These are phyloP conservation scores for Osmerus mordax DNA, from an alignment of 2,113 vertebrate genomes.

Conservation along the genomic window DNA sequence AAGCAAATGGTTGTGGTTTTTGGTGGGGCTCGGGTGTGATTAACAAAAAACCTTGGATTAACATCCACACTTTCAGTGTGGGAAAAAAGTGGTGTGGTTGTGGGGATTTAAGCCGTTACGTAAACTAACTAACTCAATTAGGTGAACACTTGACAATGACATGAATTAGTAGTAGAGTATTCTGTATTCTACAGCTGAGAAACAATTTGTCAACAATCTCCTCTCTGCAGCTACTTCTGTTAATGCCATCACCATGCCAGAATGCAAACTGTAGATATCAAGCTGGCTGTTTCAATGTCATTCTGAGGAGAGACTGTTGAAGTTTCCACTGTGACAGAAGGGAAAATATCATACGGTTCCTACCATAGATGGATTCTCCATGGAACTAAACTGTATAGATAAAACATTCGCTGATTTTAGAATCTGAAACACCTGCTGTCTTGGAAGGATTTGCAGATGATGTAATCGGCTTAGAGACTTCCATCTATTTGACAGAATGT, in stretches of 20 bases:
- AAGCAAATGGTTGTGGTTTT: slow-evolving; percentile 14
- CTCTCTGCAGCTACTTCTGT: slow-evolving; percentile 4
- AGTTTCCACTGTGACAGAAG: slow-evolving; percentile 3
- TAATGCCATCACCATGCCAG: background rate
- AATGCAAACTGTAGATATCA: background rate
- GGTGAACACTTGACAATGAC: slow-evolving; percentile 25
- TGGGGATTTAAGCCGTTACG: background rate
- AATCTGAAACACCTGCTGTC: background rate
- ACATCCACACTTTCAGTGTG: background rate
- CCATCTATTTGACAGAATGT: slow-evolving; percentile 8
- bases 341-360: background rate
- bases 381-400: background rate
- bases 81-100: background rate
- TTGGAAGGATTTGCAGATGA: background rate
- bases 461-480: slow-evolving; percentile 2
- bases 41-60: background rate
- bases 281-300: background rate
- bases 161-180: slow-evolving; percentile 27
- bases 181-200: slow-evolving; percentile 12
- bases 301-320: background rate
- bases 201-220: slow-evolving; percentile 2
- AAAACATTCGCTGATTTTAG: slow-evolving; percentile 11
- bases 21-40: background rate
- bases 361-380: slow-evolving; percentile 9
- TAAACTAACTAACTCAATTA: slow-evolving; percentile 25